Evolutionary conservation across 2,888 invertebrate genomes (phyloP).

Genomic region (Dimorphilus gyrociliatus): DNA sequence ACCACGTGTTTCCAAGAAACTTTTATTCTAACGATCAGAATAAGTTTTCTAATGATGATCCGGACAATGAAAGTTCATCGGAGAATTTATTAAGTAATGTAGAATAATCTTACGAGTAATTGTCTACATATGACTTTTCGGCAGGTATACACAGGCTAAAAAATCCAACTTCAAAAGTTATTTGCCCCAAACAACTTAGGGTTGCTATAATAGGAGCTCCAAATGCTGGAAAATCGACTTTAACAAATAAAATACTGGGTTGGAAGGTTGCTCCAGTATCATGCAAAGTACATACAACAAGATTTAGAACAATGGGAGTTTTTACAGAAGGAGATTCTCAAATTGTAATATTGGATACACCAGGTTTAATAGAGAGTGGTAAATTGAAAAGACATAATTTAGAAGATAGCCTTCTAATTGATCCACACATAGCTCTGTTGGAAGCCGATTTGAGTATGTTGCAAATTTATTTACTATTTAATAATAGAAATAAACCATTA

Average conservation of each 20-base stretch:
- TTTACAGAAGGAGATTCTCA: constrained; percentile 60
- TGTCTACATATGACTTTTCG: too few relatives aligned
- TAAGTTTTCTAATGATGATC: too few relatives aligned
- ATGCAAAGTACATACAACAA: constrained; percentile 76
- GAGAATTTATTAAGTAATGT: too few relatives aligned
- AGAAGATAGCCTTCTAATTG: constrained; percentile 43
- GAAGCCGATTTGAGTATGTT: constrained; percentile 51
- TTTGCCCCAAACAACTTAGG: too few relatives aligned
- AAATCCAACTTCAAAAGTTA: too few relatives aligned
- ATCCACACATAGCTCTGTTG: constrained; percentile 43
- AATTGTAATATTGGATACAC: constrained; percentile 70
- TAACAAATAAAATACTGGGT: constrained; percentile 68
- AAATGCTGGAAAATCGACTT: constrained; percentile 86
- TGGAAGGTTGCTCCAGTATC: constrained; percentile 62
- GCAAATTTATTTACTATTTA: constrained; percentile 1
- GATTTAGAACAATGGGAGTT: constrained; percentile 54
- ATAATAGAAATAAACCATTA: constrained; percentile 4
- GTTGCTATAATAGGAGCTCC: constrained; percentile 77
- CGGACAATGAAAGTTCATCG: too few relatives aligned
- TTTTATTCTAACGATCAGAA: too few relatives aligned
- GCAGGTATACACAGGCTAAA: too few relatives aligned
- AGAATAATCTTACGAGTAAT: too few relatives aligned
- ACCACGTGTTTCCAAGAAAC: too few relatives aligned
- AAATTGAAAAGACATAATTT: constrained; percentile 46
- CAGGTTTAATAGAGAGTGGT: constrained; percentile 58